Base-by-base conservation (phyloP, 2,113 vertebrate genomes). In the Centropristis striata region DNA sequence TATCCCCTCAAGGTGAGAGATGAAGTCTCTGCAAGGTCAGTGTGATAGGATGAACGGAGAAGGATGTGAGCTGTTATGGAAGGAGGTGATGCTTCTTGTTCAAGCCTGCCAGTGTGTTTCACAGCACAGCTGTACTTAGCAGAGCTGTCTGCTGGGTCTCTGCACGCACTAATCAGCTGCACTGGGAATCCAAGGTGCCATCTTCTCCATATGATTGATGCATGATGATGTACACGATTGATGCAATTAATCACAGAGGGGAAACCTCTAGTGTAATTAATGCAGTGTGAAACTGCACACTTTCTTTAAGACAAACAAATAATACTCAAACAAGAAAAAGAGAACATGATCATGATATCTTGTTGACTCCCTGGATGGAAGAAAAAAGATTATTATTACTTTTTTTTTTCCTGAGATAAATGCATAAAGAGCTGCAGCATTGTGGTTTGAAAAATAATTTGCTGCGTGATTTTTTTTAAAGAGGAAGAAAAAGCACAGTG, bases 11-110 rank as follows among this genome's bases (percentile, higher is more conserved):
- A 87, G 78, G 80, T 88, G 87, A 88, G 69, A 80, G 76, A 88
- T 78, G 63, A 39, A 55, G 44, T 58, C 76, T 70, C 21, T n/a
- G 74, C 73, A 92, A 90, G 93, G 94, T 92, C 90, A 89, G 23
- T 44, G 69, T 71, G 61, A 71, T 80, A 75, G 60, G 80, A 55
- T 65, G 69, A 32, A 64, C 63, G 53, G 84, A 71, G 60, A 86
- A 61, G 79, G 60, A 74, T 68, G 51, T 23, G 61, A 50, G 69
- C 64, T 20, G 57, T 57, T 55, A n/a, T 54, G 69, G 67, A 73
- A 51, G 71, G 18, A 69, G 75, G 76, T 54, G 36, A 42, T 74
- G 78, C 64, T 82, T 51, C 80, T 71, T 60, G 37, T 57, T 60
- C 55, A 49, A 67, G 39, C 71, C 46, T 68, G 70, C 70, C 51